phyloP scores from a whole-genome alignment of 2,888 invertebrate genomes.

The Cabera pusaria region DNA sequence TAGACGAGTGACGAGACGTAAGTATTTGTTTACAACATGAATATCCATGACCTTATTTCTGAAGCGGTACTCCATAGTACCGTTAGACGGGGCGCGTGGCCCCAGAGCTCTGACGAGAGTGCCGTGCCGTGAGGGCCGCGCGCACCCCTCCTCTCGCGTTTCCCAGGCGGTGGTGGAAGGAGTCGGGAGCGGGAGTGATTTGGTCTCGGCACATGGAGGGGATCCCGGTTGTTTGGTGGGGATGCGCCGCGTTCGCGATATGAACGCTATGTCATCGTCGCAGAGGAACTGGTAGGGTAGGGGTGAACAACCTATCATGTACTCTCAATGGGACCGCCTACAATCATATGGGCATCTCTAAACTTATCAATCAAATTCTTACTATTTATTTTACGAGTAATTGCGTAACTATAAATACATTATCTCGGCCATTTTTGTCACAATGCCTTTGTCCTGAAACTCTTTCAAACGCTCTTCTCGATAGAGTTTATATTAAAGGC shows the following conservation, averaged over 20 bases:
- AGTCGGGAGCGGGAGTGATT: slow-evolving; percentile 82
- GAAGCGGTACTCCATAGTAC: slow-evolving; percentile 74
- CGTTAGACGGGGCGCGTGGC: slow-evolving; percentile 78
- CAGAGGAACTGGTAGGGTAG: slow-evolving; percentile 78
- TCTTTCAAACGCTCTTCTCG: too few species aligned
- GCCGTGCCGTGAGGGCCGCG: slow-evolving; percentile 68
- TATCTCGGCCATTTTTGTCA: slow-evolving; percentile 54
- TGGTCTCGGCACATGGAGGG: slow-evolving; percentile 79
- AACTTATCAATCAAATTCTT: slow-evolving; percentile 40
- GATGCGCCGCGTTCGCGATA: slow-evolving; percentile 56
- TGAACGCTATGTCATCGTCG: slow-evolving; percentile 59
- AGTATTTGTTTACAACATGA: slow-evolving; percentile 57
- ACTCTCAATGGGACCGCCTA: slow-evolving; percentile 60
- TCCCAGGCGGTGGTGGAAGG: slow-evolving; percentile 75
- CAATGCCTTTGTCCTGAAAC: slow-evolving; percentile 56
- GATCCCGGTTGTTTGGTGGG: slow-evolving; percentile 82
- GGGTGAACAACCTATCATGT: slow-evolving; percentile 82
- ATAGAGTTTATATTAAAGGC: too few species aligned
- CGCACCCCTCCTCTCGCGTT: slow-evolving; percentile 78
- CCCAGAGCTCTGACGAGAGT: slow-evolving; percentile 55
- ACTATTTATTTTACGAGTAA: slow-evolving; percentile 39
- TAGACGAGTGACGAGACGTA: slow-evolving; percentile 50
- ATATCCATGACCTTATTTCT: slow-evolving; percentile 79
- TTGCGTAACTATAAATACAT: slow-evolving; percentile 61
- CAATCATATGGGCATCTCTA: slow-evolving; percentile 45